These are phyloP conservation scores for Drosophila elegans DNA, from an alignment of 1,140 invertebrate genomes.

Conservation along the genomic window DNA sequence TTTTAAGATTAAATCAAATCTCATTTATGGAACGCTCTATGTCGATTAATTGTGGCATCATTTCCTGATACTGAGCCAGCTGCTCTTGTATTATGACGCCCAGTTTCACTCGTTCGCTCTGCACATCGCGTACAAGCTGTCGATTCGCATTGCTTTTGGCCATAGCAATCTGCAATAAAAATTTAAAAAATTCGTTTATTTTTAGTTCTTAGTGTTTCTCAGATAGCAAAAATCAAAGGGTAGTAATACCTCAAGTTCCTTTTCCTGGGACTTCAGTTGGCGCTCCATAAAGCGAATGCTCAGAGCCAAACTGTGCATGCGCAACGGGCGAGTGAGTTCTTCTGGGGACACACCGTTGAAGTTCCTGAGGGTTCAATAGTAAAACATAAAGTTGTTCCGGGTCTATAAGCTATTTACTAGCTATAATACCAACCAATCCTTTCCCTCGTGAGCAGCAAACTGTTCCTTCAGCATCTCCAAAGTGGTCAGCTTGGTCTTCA, in stretches of 20 bases:
- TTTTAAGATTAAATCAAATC: neutral
- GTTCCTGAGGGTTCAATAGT: slow-evolving; percentile 31
- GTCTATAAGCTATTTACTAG: too few species aligned
- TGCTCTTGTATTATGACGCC: slow-evolving; percentile 49
- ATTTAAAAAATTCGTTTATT: neutral
- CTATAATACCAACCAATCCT: slow-evolving; percentile 40
- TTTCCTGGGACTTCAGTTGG: slow-evolving; percentile 45
- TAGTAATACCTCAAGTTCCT: slow-evolving; percentile 26
- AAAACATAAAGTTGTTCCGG: neutral
- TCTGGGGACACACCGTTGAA: slow-evolving; percentile 51
- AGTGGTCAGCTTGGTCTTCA: slow-evolving; percentile 55
- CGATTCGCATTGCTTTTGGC: slow-evolving; percentile 42
- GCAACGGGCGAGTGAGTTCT: slow-evolving; percentile 54
- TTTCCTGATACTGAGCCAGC: slow-evolving; percentile 24
- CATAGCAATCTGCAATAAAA: slow-evolving; percentile 29
- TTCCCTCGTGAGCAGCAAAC: slow-evolving; percentile 48
- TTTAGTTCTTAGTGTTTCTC: too few species aligned
- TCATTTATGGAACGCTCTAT: slow-evolving; percentile 4
- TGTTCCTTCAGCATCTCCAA: slow-evolving; percentile 67
- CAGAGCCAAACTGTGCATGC: slow-evolving; percentile 55
- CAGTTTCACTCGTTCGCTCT: slow-evolving; percentile 55
- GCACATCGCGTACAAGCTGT: slow-evolving; percentile 39
- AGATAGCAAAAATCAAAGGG: too few species aligned
- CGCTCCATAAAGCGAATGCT: slow-evolving; percentile 60
- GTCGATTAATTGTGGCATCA: slow-evolving; percentile 34